Base-by-base conservation (phyloP, 1,140 invertebrate genomes). In the Magallana angulata region DNA sequence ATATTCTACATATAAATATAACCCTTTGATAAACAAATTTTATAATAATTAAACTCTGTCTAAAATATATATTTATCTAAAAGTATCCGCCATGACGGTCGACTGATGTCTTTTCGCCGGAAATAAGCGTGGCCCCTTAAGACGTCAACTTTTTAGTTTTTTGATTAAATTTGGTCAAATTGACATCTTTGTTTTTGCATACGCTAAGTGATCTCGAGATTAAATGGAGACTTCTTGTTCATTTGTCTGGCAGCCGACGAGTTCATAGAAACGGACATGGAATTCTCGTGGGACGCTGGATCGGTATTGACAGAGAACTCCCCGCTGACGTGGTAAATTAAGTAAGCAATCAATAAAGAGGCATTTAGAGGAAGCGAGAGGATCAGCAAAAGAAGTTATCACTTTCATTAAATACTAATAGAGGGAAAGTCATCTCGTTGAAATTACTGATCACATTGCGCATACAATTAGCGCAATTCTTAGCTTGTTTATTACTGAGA, bases 81-180 rank as follows among this genome's bases (percentile, higher is more conserved):
- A 58, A 57, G 56, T 30, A 57, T n/a, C 57, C 11, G 14, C 81
- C 81, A 57, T 57, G 57, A 57, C 14, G 18, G 9, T n/a, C 48
- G 56, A 14, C 11, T 16, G 81, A 57, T 56, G 48, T 57, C 57
- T 57, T 82, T 36, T 82, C 57, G 24, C 48, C 57, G 14, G 57
- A 82, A 82, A 30, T 82, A 56, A n/a, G 16, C 36, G 7, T 57
- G 57, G 8, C 14, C 30, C n/a, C 48, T 82, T 82, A 82, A 82
- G 81, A 57, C 14, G 57, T 57, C 18, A 58, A 82, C 14, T 82
- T 16, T n/a, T 82, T 16, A 8, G 57, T 48, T 82, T 57, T 82
- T 82, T 82, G 57, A 82, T 82, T 76, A 76, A 76, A 82, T 82
- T 58, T 58, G 48, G 81, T 57, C 81, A 82, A 82, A 57, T 57